Base-by-base conservation (phyloP, 1,140 invertebrate genomes). In the Pseudomyrmex cubaensis region DNA sequence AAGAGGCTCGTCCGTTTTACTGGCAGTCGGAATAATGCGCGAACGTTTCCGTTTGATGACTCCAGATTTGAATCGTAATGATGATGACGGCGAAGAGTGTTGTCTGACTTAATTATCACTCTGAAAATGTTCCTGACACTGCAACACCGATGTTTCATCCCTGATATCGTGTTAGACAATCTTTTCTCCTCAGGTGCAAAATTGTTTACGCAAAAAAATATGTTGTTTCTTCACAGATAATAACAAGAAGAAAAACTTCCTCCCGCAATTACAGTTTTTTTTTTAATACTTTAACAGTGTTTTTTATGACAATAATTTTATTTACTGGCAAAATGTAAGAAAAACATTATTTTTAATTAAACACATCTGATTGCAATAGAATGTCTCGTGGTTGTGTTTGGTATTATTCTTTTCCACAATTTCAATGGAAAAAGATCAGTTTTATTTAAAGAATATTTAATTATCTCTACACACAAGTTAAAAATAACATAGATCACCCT, bases 11-110 rank as follows among this genome's bases (percentile, higher is more conserved):
- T 35, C 63, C 13, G 12, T 20, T 25, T 44, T 57, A 44, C n/a
- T 48, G 25, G 9, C 35, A 52, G 50, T 78, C 52, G 61, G 35
- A 82, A 70, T 74, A 66, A 82, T 82, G 70, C 62, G 54, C 35
- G 54, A 85, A 67, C 22, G 52, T 85, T 85, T 82, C 62, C 83
- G 69, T 78, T 56, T 69, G 69, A 85, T 85, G 69, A 82, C 64
- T 82, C 25, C 20, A 61, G 61, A 82, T 80, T 74, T 82, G 61
- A 73, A 63, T 73, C 54, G 52, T 85, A 74, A 85, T 85, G 83
- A 85, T 82, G 63, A 85, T 85, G 69, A 72, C 25, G 78, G 48
- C 7, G 20, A 57, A 62, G 78, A 85, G 25, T 52, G 50, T 84
- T 69, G 48, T 48, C 46, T 35, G 22, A 67, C 74, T 67, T 77